Evolutionary conservation across 2,888 invertebrate species (phyloP), one percentile per base, ranked within the genome.

Genomic region (Caenorhabditis sp.): DNA sequence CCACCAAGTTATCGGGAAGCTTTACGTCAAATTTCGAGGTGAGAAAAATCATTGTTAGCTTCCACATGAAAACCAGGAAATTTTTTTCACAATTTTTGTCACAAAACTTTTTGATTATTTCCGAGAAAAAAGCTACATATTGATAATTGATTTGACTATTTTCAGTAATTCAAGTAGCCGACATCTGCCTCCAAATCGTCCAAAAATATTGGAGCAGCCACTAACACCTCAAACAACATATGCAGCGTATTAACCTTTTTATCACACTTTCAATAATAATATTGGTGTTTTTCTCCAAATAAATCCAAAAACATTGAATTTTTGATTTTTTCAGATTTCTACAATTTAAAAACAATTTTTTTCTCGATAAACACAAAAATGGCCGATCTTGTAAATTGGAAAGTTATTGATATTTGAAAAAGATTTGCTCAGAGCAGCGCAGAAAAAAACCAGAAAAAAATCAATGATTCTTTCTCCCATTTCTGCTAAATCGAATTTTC

Each of bases 111-210:
- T 65, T 65, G 61, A 43, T 53, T 60, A 58, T 62, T 53, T 24
- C 10, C n/a, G 26, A 50, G 37, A 19, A 36, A 58, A 21, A 58
- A 26, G 19, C 24, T 21, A n/a, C n/a, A 36, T n/a, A 31, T 31
- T 10, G 5, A 31, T 10, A 61, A 70, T 21, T 24, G 27, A 23
- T 36, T 24, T 2, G 8, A 24, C 14, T 31, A 37, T 54, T 54
- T 54, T 26, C 43, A 43, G 43, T 14, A 43, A 43, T 17, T 53
- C 66, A 14, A 62, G 65, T 49, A 66, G 70, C 57, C 66, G 71
- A 21, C 72, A 72, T 62, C 62, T 72, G 62, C 72, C 72, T 26
- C 72, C 72, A 58, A 72, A 72, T 59, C 72, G 67, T 54, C 72
- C 72, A 23, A 58, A 59, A 43, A 61, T 72, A 54, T 58, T 72